Percentiles rank a stretch among this genome's conserved stretches.
Conservation (phyloP, 2,797 vertebrate species). For the Falco rusticolus region DNA sequence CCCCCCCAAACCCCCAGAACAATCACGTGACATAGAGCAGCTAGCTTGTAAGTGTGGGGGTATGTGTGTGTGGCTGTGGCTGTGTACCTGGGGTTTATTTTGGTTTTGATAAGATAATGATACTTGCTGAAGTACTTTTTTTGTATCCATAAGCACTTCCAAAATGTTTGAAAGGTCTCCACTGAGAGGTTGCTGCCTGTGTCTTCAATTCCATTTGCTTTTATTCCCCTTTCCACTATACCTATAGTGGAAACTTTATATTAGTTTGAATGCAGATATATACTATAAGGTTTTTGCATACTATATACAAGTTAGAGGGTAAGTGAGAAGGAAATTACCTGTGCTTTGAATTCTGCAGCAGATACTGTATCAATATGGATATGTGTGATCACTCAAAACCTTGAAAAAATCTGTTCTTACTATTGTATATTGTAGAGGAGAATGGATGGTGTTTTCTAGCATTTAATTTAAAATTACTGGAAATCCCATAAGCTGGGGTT, state of each 20-base stretch:
- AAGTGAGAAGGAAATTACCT: background rate
- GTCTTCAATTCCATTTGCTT: background rate
- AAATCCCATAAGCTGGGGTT: background rate
- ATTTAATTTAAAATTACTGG: constrained; percentile 34
- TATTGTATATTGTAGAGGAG: constrained; percentile 33
- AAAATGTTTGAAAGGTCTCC: background rate
- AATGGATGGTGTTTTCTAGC: background rate
- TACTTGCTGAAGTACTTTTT: background rate
- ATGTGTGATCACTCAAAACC: background rate
- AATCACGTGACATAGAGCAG: background rate
- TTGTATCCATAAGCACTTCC: background rate
- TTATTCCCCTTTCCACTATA: background rate
- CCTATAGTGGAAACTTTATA: background rate
- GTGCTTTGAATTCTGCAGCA: constrained; percentile 20
- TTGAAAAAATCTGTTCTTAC: constrained; percentile 56
- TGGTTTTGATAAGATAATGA: background rate
- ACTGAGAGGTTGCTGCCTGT: background rate
- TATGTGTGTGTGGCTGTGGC: too few species aligned
- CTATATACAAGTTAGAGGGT: background rate
- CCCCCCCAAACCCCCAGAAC: background rate
- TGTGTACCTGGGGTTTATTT: background rate
- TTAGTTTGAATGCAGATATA: background rate
- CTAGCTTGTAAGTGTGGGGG: background rate
- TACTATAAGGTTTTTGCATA: background rate
- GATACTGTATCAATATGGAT: constrained; percentile 8